phyloP scores from a whole-genome alignment of 2,888 invertebrate genomes.

The Orthonevra nobilis region DNA sequence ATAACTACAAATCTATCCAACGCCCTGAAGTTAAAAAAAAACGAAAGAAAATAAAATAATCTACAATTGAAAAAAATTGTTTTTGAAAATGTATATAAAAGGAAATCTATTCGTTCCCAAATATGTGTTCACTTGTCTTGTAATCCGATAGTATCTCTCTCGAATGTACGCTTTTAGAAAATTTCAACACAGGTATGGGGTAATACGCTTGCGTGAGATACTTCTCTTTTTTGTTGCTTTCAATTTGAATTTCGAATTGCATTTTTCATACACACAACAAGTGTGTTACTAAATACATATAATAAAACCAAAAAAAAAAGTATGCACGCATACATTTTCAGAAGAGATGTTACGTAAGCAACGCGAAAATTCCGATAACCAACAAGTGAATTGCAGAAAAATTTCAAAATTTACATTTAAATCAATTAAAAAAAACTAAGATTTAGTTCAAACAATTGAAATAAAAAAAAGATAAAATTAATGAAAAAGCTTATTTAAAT shows the following conservation, averaged over 20 bases:
- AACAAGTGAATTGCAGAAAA: slow-evolving; percentile 34
- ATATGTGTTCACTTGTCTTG: slow-evolving; percentile 56
- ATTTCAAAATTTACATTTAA: not conserved
- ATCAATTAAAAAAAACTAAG: not conserved
- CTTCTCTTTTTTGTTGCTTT: slow-evolving; percentile 4
- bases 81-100: not conserved
- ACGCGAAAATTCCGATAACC: slow-evolving; percentile 34
- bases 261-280: slow-evolving; percentile 47
- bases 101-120: slow-evolving; percentile 48
- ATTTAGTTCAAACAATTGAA: not conserved
- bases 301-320: not conserved
- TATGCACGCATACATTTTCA: slow-evolving; percentile 11
- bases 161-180: slow-evolving; percentile 65
- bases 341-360: slow-evolving; percentile 56
- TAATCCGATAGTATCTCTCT: slow-evolving; percentile 58
- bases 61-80: not conserved
- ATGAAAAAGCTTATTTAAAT: not conserved
- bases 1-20: not conserved
- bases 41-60: slow-evolving; percentile 7
- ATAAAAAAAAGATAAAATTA: not conserved
- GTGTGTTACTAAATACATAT: slow-evolving; percentile 27
- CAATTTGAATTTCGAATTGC: slow-evolving; percentile 40
- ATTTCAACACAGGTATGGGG: slow-evolving; percentile 66
- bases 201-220: slow-evolving; percentile 61
- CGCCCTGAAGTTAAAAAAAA: too few species aligned